Percentiles rank a stretch among this genome's conserved stretches.
Conservation (phyloP, 2,888 invertebrate genomes). For the Platycheirus albimanus region DNA sequence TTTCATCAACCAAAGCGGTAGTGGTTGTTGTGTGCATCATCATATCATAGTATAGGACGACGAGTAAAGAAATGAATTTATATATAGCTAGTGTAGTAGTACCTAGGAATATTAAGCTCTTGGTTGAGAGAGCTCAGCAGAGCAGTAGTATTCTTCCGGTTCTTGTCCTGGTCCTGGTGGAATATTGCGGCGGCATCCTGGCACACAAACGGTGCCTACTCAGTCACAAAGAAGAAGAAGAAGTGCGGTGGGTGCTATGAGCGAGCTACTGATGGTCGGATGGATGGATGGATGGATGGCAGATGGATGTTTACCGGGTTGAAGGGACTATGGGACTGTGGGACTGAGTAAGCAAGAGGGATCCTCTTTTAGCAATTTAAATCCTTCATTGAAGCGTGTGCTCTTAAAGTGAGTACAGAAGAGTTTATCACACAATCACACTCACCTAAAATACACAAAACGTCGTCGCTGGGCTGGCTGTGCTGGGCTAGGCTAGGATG, state of each 20-base stretch:
- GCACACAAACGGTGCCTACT: slow-evolving; percentile 69
- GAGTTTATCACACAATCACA: slow-evolving; percentile 74
- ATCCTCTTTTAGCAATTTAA: slow-evolving; percentile 72
- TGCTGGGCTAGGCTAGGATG: too few relatives aligned
- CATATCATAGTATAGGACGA: slow-evolving; percentile 40
- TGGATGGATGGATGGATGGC: slow-evolving; percentile 33
- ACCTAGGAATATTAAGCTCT: slow-evolving; percentile 69
- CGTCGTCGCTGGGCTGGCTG: too few relatives aligned
- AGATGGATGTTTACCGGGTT: slow-evolving; percentile 31
- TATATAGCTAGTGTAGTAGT: too few relatives aligned
- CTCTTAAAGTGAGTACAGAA: slow-evolving; percentile 73
- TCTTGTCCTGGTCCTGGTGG: slow-evolving; percentile 38
- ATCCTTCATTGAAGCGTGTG: slow-evolving; percentile 74
- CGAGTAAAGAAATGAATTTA: slow-evolving; percentile 65
- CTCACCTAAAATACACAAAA: slow-evolving; percentile 70
- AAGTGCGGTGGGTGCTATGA: slow-evolving; percentile 35
- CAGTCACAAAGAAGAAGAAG: slow-evolving; percentile 67
- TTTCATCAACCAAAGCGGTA: slow-evolving; percentile 3
- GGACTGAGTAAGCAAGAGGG: slow-evolving; percentile 37
- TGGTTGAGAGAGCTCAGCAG: slow-evolving; percentile 49
- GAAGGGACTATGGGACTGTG: slow-evolving; percentile 3
- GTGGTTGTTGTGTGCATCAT: slow-evolving; percentile 29
- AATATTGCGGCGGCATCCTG: slow-evolving; percentile 72
- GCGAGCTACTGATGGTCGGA: slow-evolving; percentile 22
- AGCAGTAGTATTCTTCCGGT: slow-evolving; percentile 57